These are phyloP conservation scores for Rambutsinella grinnellia DNA, from an alignment of 2,888 invertebrate genomes.

Conservation along the genomic window DNA sequence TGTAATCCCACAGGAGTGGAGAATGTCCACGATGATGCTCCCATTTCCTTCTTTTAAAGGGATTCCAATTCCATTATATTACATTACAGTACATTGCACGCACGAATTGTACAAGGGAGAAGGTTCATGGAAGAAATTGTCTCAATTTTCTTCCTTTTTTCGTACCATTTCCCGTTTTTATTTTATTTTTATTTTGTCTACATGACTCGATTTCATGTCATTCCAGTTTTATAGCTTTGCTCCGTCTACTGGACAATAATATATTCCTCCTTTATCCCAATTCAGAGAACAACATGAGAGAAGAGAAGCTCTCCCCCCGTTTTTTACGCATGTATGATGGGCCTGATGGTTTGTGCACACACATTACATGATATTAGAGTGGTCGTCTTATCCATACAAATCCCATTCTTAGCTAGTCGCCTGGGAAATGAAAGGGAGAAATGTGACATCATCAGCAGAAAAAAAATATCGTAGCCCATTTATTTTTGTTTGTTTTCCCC, in stretches of 20 bases:
- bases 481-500: too few relatives aligned
- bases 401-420: neutral
- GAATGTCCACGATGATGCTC: conserved; percentile 19
- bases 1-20: conserved; percentile 5
- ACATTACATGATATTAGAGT: conserved; percentile 9
- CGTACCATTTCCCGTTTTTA: conserved; percentile 8
- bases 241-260: conserved; percentile 49
- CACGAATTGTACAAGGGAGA: conserved; percentile 13
- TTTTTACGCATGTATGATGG: conserved; percentile 3
- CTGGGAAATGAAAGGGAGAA: conserved; percentile 8
- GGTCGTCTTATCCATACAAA: conserved; percentile 8
- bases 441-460: neutral
- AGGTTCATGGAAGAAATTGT: neutral
- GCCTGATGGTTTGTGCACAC: neutral
- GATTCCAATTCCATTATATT: conserved; percentile 23
- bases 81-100: conserved; percentile 21
- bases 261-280: conserved; percentile 12
- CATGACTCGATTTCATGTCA: conserved; percentile 31
- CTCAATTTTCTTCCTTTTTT: conserved; percentile 6
- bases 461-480: too few relatives aligned
- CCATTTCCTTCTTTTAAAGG: conserved; percentile 17
- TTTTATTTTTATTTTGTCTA: conserved; percentile 12
- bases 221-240: conserved; percentile 10
- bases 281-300: neutral
- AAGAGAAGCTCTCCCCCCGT: neutral